Conservation (phyloP, 1,140 invertebrate species). For the Ditylenchus dipsaci region DNA sequence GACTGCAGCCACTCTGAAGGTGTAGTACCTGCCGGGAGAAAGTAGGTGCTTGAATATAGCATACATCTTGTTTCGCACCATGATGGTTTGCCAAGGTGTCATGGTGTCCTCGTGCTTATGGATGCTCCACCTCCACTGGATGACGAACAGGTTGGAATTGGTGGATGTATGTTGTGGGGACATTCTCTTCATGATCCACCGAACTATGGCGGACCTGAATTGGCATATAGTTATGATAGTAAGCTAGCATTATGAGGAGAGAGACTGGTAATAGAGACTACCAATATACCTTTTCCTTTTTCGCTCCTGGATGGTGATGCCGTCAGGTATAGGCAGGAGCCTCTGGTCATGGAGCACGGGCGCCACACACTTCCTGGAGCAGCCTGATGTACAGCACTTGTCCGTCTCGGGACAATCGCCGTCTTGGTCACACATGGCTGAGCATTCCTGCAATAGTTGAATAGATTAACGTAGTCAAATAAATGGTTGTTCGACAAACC, state of each 20-base stretch:
- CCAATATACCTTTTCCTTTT: slow-evolving; percentile 49
- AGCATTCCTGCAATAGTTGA: slow-evolving; percentile 42
- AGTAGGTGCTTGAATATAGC: slow-evolving; percentile 53
- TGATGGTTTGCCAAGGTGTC: slow-evolving; percentile 55
- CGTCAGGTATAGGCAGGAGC: slow-evolving; percentile 44
- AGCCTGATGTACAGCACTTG: slow-evolving; percentile 46
- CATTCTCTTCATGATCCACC: slow-evolving; percentile 49
- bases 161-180: slow-evolving; percentile 40
- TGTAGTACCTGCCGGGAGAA: slow-evolving; percentile 49
- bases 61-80: slow-evolving; percentile 52
- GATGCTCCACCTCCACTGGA: slow-evolving; percentile 54
- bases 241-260: no score
- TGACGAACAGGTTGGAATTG: slow-evolving; percentile 48
- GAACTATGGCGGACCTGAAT: slow-evolving; percentile 45
- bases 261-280: no score
- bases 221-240: background rate
- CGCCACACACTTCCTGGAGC: slow-evolving; percentile 38
- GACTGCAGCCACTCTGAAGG: slow-evolving; percentile 48
- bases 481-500: no score
- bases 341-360: slow-evolving; percentile 33
- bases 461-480: no score
- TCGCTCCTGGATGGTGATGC: slow-evolving; percentile 45
- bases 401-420: slow-evolving; percentile 44
- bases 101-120: slow-evolving; percentile 37
- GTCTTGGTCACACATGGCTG: slow-evolving; percentile 45